Evolutionary conservation across 92 coral and sea anemone species (phyloP), one percentile per base, ranked within the genome.

Genomic region (Epizoanthus ramosus): DNA sequence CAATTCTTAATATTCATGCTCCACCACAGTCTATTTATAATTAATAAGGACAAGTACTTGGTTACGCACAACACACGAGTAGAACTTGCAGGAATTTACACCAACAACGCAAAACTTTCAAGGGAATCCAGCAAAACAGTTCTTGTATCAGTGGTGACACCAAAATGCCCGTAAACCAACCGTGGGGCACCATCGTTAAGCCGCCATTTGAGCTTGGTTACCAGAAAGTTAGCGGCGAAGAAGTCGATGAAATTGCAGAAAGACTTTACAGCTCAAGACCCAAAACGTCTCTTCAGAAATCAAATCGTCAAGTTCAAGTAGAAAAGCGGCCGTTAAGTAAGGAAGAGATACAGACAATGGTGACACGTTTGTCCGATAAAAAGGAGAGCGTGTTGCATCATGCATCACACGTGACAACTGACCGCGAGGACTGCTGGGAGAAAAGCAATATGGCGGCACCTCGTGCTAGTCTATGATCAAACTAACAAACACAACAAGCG

Each of bases 171-270:
- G 87, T 83, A 37, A 86, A 80, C 50, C 88, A 94, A 63, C 93
- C 97, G 1, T 95, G 98, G 97, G 98, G 96, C 65, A 95, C 96
- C 43, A 93, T 95, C 19, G 89, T 90, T 16, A 95, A 93, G 74
- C 94, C 98, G 13, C 90, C 96, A 22, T 87, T 95, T n/a, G 94
- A 88, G 16, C 89, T 95, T n/a, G 98, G 98, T 21, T 89, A 90
- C 79, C 98, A 95, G 81, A 93, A 93, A 39, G 84, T 93, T 22
- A 65, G 83, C 15, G 86, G 83, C 8, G 94, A 88, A 2, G 91
- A 92, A 31, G 84, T 95, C 15, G 98, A 95, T n/a, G 88, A 58
- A 21, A 88, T 88, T 64, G 97, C 94, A 4, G 93, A 90, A 71
- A 87, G 98, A 69, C 87, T 93, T 56, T 57, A 75, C 86, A 25